Conservation (phyloP, 2,888 invertebrate genomes). For the Rhingia rostrata region DNA sequence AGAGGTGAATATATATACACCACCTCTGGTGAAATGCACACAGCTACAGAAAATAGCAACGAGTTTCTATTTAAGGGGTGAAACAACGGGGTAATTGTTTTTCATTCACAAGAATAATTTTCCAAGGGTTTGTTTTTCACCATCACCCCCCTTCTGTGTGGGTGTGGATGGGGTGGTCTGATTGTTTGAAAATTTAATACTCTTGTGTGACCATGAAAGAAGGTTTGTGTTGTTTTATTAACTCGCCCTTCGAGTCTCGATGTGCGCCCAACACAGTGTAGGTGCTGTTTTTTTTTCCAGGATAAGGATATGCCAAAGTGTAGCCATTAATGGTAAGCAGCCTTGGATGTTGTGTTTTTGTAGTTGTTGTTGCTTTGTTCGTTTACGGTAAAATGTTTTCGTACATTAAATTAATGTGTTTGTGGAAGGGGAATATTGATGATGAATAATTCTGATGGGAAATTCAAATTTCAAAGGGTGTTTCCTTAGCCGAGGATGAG, state of each 20-base stretch:
- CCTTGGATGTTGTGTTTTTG: neutral
- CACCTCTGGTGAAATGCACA: slow-evolving; percentile 15
- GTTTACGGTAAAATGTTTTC: slow-evolving; percentile 17
- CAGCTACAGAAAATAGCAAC: neutral
- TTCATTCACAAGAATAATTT: slow-evolving; percentile 66
- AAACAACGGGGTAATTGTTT: slow-evolving; percentile 43
- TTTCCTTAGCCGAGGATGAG: neutral
- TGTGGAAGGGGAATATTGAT: slow-evolving; percentile 19
- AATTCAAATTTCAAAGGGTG: slow-evolving; percentile 24
- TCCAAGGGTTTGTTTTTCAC: slow-evolving; percentile 36
- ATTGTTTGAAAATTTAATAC: slow-evolving; percentile 34
- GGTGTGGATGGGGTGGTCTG: slow-evolving; percentile 9
- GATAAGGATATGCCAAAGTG: slow-evolving; percentile 14
- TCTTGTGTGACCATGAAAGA: slow-evolving; percentile 61
- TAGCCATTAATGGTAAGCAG: slow-evolving; percentile 50
- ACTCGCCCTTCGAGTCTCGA: slow-evolving; percentile 49
- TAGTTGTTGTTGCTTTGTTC: slow-evolving; percentile 24
- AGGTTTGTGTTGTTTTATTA: neutral
- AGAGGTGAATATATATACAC: slow-evolving; percentile 36
- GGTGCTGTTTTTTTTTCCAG: neutral
- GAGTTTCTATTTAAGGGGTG: slow-evolving; percentile 38
- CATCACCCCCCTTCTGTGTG: neutral
- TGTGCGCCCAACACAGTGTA: slow-evolving; percentile 8
- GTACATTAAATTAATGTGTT: slow-evolving; percentile 43
- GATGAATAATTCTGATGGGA: slow-evolving; percentile 54